A percentile compares a stretch with the other conserved stretches of the same genome.
These are phyloP conservation scores for Chelon auratus DNA, from an alignment of 2,797 vertebrate genomes.

Conservation along the genomic window DNA sequence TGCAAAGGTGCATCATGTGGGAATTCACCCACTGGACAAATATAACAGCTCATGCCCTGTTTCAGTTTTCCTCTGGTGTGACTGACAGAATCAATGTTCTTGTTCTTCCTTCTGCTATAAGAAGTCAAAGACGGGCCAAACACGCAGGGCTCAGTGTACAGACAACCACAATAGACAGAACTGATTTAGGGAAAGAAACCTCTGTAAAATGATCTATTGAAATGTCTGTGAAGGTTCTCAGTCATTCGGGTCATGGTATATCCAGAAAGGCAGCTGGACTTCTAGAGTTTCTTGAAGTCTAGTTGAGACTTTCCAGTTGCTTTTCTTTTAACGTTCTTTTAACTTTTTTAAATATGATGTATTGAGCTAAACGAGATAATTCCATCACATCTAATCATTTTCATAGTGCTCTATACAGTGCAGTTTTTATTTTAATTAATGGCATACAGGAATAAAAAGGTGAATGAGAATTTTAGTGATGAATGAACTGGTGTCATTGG, in stretches of 20 bases:
- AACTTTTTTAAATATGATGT: no score
- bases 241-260: no score
- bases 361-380: slow-evolving; percentile 12
- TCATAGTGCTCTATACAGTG: slow-evolving; percentile 12
- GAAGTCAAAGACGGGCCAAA: not conserved
- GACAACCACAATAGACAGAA: not conserved
- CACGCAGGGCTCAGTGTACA: not conserved
- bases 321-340: no score
- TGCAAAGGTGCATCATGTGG: not conserved
- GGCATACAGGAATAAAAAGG: slow-evolving; percentile 27
- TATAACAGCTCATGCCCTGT: not conserved
- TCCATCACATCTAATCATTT: slow-evolving; percentile 53
- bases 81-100: not conserved
- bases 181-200: not conserved
- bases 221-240: no score
- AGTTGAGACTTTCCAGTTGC: no score
- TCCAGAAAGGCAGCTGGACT: no score
- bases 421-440: slow-evolving; percentile 9
- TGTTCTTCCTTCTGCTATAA: not conserved
- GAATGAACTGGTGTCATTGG: slow-evolving; percentile 15
- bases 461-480: slow-evolving; percentile 14
- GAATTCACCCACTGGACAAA: not conserved
- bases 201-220: slow-evolving; percentile 13
- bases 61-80: not conserved
- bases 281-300: no score